phyloP scores from a whole-genome alignment of 2,797 vertebrate genomes.

The Intellagama lesueurii region DNA sequence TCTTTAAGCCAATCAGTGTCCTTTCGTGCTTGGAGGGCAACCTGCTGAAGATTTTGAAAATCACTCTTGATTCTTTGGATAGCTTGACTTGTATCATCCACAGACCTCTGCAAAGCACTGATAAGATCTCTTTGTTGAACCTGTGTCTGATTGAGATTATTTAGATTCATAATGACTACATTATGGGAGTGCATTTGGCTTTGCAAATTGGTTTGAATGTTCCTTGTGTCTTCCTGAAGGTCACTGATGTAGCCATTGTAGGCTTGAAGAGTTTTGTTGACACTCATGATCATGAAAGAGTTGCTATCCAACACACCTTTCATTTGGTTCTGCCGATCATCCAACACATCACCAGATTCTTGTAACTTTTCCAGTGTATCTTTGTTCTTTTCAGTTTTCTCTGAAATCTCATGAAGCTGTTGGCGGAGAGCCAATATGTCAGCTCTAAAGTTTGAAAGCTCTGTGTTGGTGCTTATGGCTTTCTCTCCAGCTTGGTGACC shows the following conservation, averaged over 20 bases:
- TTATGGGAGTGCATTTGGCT: constrained; percentile 88
- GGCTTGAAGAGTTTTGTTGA: constrained; percentile 90
- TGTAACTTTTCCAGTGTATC: constrained; percentile 89
- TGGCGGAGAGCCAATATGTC: constrained; percentile 89
- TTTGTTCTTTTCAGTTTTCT: constrained; percentile 89
- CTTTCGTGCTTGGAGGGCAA: constrained; percentile 86
- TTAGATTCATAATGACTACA: constrained; percentile 85
- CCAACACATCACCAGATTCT: constrained; percentile 83
- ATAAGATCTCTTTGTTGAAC: constrained; percentile 89
- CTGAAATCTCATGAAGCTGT: constrained; percentile 88
- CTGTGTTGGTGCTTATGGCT: constrained; percentile 89
- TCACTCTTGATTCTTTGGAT: constrained; percentile 90
- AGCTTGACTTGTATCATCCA: constrained; percentile 89
- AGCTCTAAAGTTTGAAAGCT: constrained; percentile 91
- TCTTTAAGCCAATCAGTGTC: constrained; percentile 91
- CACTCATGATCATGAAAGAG: constrained; percentile 84
- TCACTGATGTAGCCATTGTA: constrained; percentile 85
- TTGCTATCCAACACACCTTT: constrained; percentile 87
- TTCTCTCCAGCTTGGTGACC: constrained; percentile 92
- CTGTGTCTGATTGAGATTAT: constrained; percentile 92
- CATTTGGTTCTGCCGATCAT: constrained; percentile 88
- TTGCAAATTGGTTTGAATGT: constrained; percentile 89
- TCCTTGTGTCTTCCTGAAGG: constrained; percentile 87
- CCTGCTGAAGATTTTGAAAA: constrained; percentile 90
- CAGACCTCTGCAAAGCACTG: constrained; percentile 85